Evolutionary conservation across 2,888 invertebrate genomes (phyloP), one percentile per base, ranked within the genome.

Genomic region (Eupithecia tripunctaria): DNA sequence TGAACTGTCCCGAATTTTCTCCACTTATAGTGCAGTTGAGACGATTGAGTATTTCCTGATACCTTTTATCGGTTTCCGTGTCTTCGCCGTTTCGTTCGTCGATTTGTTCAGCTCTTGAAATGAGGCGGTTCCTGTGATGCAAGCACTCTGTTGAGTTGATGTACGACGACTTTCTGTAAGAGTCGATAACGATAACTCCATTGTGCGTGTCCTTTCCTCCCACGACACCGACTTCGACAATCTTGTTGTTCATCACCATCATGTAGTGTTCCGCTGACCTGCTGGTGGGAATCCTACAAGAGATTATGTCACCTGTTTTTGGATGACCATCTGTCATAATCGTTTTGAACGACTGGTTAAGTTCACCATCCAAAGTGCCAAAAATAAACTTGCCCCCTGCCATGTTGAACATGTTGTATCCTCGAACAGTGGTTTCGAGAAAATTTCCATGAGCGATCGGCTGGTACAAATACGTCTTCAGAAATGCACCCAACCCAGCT

Each of bases 221-320:
- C n/a, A n/a, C n/a, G n/a, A 56, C 56, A 56, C 56, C 56, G 14
- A 56, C 56, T 56, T 56, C 56, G 21, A 21, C 56, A 56, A 56
- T 56, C 25, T 56, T 56, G n/a, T 56, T 56, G 25, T 56, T 56
- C 56, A 56, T 2, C 18, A 43, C 43, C 43, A 43, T 43, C 43
- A 43, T 43, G 43, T 43, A 43, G 43, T 43, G 43, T 25, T 56
- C 56, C 25, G 56, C 56, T 25, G 25, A 25, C 25, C 56, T 56
- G 56, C 56, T 56, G 14, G 12, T 56, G 56, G 56, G 56, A 25
- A 56, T 56, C 56, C 56, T 56, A 56, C 56, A 56, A 25, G 56
- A 21, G 56, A 56, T 56, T 6, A 56, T 56, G 1, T 56, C 56
- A 14, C 56, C 56, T 4, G 56, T 56, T 1, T 14, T 3, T 14